phyloP scores from a whole-genome alignment of 2,797 vertebrate genomes.

The Graptemys geographica region DNA sequence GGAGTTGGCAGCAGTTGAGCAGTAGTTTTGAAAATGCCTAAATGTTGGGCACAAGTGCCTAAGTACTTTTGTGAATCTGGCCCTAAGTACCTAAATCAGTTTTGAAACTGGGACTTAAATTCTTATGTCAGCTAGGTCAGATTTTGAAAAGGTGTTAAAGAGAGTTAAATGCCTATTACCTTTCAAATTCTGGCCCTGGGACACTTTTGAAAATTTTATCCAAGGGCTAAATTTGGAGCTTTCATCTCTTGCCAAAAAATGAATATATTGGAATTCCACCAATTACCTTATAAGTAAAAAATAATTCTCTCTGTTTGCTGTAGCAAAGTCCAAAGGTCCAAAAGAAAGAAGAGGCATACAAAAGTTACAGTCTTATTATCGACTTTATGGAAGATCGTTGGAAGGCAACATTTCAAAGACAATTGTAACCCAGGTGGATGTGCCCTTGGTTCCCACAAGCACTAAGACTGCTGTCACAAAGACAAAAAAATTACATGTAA shows the following conservation, averaged over 20 bases:
- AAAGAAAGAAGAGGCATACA: conserved; percentile 22
- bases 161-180: too few species aligned
- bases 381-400: conserved; percentile 62
- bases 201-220: not conserved
- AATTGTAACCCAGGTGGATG: not conserved
- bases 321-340: conserved; percentile 49
- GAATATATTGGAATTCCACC: not conserved
- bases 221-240: not conserved
- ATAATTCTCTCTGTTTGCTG: not conserved
- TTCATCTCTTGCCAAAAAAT: not conserved
- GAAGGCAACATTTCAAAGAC: conserved; percentile 13
- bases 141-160: too few species aligned
- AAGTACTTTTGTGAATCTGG: too few species aligned
- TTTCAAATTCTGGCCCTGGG: not conserved
- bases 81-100: too few species aligned
- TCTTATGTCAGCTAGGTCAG: too few species aligned
- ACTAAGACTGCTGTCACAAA: conserved; percentile 27
- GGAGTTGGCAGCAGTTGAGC: too few species aligned
- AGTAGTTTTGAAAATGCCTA: too few species aligned
- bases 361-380: conserved; percentile 52
- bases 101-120: too few species aligned
- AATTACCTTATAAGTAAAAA: not conserved
- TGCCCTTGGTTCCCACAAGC: not conserved
- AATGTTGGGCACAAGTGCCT: too few species aligned
- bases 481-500: conserved; percentile 30